These are phyloP conservation scores for Rhinopomastus cyanomelas DNA, from an alignment of 2,113 vertebrate species.

Conservation along the genomic window DNA sequence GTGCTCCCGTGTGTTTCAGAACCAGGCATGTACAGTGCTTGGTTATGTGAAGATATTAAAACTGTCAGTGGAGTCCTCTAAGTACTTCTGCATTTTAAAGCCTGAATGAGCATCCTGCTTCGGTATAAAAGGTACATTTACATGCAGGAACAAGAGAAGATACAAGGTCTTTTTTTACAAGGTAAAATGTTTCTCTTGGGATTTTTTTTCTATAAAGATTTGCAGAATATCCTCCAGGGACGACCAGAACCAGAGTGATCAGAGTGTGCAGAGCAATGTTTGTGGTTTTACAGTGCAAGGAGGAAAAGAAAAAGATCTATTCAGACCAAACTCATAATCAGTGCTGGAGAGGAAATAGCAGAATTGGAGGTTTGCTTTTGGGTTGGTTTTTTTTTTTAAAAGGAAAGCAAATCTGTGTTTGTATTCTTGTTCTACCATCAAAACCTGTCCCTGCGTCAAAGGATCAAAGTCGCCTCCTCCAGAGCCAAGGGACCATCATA, in stretches of 20 bases:
- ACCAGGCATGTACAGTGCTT: neutral
- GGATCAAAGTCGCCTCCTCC: neutral
- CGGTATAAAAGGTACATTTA: accelerated
- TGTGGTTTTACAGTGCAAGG: neutral
- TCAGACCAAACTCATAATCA: neutral
- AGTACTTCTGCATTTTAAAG: neutral
- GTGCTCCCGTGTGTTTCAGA: too few relatives aligned
- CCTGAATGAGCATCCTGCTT: neutral
- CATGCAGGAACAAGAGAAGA: neutral
- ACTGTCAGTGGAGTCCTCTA: neutral
- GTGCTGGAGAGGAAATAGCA: neutral
- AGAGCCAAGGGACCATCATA: neutral
- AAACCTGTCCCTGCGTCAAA: neutral
- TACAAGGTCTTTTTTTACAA: neutral
- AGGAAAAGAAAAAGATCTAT: neutral
- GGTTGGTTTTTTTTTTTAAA: neutral
- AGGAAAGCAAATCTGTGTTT: neutral
- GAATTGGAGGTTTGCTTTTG: neutral
- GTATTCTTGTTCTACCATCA: neutral
- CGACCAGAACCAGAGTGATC: neutral
- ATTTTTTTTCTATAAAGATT: neutral
- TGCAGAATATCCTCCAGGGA: neutral
- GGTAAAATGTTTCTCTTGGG: neutral
- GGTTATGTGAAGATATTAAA: neutral
- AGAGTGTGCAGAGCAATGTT: neutral